Evolutionary conservation across 2,113 vertebrate species (phyloP), one percentile per base, ranked within the genome.

Genomic region (Stomatorhinus ivindoensis): DNA sequence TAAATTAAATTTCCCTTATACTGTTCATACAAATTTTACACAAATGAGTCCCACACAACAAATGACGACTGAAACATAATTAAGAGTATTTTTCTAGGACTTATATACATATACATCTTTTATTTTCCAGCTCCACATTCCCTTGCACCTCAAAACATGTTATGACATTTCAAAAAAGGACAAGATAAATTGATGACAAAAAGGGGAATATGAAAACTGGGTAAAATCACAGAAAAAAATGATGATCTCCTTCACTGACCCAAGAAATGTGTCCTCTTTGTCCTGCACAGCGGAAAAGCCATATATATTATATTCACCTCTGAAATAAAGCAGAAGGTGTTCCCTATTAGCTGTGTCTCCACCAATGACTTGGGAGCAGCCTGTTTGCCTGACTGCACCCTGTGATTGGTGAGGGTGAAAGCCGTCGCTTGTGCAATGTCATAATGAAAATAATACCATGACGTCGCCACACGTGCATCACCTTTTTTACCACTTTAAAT

Each of bases 71-170:
- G 35, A 69, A 46, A 73, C 61, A 69, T 50, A 35, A 27, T 39
- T 80, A 84, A 65, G 61, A 82, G 50, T 65, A 88, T 76, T 69
- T 88, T 89, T 90, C 51, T 69, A 88, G 86, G 58, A 35, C 89
- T 86, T 91, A 91, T 89, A 86, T 90, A 91, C 89, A 91, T 55
- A 61, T 39, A 73, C 42, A 50, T 88, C 69, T 89, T 90, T 51
- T 86, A 86, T 76, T 91, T 48, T 89, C 65, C 90, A 86, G 50
- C 58, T 48, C 61, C 89, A 88, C 82, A 88, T 84, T 55, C 61
- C 89, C 61, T 89, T 82, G 46, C 82, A 88, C 58, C 89, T 88
- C 87, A 91, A 91, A 90, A 89, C 83, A 86, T 39, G 19, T 53
- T 31, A 69, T 90, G 65, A 83, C 35, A 83, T 84, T 61, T 44